phyloP scores from a whole-genome alignment of 1,140 invertebrate species.

The Lutraria rhynchaena region DNA sequence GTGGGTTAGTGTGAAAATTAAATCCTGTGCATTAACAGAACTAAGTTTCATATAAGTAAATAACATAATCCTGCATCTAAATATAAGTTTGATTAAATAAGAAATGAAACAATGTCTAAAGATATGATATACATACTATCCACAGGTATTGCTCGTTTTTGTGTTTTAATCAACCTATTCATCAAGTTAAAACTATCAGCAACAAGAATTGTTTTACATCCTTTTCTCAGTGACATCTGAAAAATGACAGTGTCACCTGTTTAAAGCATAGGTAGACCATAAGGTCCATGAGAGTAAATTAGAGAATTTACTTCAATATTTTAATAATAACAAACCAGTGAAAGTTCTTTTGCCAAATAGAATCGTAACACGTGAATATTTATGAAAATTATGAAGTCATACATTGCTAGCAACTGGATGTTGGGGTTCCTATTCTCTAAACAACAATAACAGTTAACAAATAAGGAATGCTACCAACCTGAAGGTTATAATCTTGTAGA shows the following conservation, averaged over 20 bases:
- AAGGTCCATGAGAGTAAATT: not conserved
- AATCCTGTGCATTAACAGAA: too few relatives aligned
- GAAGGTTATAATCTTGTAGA: constrained; percentile 96
- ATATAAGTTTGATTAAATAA: not conserved
- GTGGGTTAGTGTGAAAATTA: too few relatives aligned
- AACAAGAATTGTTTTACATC: constrained; percentile 93
- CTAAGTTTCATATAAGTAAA: not conserved
- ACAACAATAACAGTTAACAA: not conserved
- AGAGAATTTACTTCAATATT: not conserved
- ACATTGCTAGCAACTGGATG: not conserved
- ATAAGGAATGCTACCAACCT: constrained; percentile 83
- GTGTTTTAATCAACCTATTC: constrained; percentile 89
- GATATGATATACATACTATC: constrained; percentile 82
- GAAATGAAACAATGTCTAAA: not conserved
- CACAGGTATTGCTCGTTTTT: constrained; percentile 89
- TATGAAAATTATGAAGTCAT: not conserved
- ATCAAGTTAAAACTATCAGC: constrained; percentile 95
- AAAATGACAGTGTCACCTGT: too few relatives aligned
- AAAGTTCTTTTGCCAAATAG: not conserved
- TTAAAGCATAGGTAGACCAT: too few relatives aligned
- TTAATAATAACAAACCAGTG: not conserved
- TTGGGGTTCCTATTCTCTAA: not conserved
- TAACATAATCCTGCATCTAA: not conserved
- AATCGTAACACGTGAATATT: not conserved
- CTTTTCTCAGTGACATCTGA: constrained; percentile 92